Evolutionary conservation across 2,888 invertebrate genomes (phyloP).

Genomic region (Agrotis ipsilon): DNA sequence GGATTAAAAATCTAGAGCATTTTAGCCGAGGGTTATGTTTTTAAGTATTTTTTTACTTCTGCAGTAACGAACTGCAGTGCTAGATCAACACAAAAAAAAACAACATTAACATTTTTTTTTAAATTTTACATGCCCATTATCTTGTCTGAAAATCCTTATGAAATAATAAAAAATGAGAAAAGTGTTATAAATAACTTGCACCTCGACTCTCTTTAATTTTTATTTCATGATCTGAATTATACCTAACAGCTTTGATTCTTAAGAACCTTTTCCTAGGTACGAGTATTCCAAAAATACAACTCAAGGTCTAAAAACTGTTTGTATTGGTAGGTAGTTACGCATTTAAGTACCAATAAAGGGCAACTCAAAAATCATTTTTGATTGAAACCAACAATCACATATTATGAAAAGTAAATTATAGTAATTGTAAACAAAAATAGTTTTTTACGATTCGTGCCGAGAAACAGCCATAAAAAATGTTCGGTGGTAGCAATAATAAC

Average conservation of each 20-base stretch:
- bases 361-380: conserved; percentile 13
- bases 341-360: background rate
- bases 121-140: background rate
- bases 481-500: conserved; percentile 70
- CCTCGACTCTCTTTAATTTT: background rate
- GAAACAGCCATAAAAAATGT: conserved; percentile 59
- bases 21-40: no score
- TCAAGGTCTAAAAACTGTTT: background rate
- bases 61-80: no score
- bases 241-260: background rate
- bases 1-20: no score
- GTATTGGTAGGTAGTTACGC: background rate
- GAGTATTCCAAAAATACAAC: background rate
- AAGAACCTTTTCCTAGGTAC: background rate
- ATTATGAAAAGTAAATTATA: conserved; percentile 47
- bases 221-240: background rate
- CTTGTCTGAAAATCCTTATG: background rate
- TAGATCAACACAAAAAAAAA: background rate
- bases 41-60: no score
- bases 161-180: background rate
- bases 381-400: conserved; percentile 40
- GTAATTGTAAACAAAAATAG: conserved; percentile 63
- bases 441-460: conserved; percentile 58
- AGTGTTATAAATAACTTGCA: background rate
- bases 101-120: background rate